Evolutionary conservation across 2,113 vertebrate genomes (phyloP), one percentile per base, ranked within the genome.

Genomic region (Mustela lutreola): DNA sequence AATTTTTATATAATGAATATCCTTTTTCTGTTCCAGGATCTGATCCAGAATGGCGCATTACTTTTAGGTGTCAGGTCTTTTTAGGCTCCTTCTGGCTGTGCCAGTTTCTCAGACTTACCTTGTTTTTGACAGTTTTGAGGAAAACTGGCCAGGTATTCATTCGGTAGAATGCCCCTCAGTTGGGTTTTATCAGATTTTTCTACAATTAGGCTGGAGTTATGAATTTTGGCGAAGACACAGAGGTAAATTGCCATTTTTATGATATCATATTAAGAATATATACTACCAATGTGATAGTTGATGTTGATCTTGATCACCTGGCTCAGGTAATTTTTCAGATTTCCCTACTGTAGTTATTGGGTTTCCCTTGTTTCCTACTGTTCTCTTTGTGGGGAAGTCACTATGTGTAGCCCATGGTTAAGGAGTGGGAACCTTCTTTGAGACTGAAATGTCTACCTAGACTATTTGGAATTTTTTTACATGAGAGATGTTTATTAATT

Each of bases 381-480:
- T n/a, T 50, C 15, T 81, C 36, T 67, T 79, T 58, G 26, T 26
- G 42, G 28, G 10, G 15, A 79, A 73, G 48, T 73, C 11, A 83
- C 7, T 88, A 21, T 50, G 8, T 65, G 7, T 2, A 28, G 22
- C 7, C 16, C 11, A 53, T 8, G 31, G 24, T 53, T 62, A 84
- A 84, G 45, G 26, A 70, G 39, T 70, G 3, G 26, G n/a, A 11
- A 56, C 11, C 39, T 45, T 58, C 56, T 45, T 60, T 60, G 48
- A 48, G 22, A 50, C 33, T 65, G 15, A 9, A 10, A 4, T 60
- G 4, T 53, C 26, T 65, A 48, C n/a, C 31, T 10, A 42, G 75
- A 91, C 42, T 75, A 39, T 58, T 67, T 92, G 58, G 11, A 83
- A 94, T 89, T 95, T 11, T 86, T 88, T 36, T 94, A 4, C 36